These are phyloP conservation scores for Campoletis raptor DNA, from an alignment of 2,888 invertebrate genomes.

Conservation along the genomic window DNA sequence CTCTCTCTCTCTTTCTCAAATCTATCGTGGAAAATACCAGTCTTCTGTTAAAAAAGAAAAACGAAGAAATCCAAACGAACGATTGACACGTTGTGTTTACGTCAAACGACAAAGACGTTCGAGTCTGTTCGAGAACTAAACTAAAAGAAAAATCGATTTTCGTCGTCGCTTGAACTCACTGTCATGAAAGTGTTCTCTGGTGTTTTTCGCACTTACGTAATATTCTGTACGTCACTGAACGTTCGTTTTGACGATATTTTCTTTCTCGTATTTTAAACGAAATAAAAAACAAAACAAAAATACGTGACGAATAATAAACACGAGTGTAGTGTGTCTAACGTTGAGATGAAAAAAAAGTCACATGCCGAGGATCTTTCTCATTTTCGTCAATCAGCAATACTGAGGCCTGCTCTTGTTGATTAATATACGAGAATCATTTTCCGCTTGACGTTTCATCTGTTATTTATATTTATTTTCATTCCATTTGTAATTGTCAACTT, in stretches of 20 bases:
- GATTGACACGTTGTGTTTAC: constrained; percentile 43
- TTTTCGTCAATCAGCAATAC: constrained; percentile 36
- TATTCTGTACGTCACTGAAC: constrained; percentile 15
- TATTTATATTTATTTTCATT: constrained; percentile 3
- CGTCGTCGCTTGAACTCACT: constrained; percentile 46
- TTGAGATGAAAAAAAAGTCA: constrained; percentile 9
- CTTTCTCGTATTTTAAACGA: not conserved
- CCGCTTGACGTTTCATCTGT: not conserved
- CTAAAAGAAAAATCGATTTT: constrained; percentile 32
- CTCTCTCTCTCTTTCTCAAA: constrained; percentile 14
- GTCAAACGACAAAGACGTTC: constrained; percentile 14
- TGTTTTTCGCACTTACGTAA: constrained; percentile 63
- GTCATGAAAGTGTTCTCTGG: constrained; percentile 55
- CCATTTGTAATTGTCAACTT: not conserved
- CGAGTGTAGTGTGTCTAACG: not conserved
- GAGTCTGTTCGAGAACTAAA: not conserved
- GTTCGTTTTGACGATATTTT: constrained; percentile 8
- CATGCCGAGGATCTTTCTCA: constrained; percentile 15
- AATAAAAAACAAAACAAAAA: not conserved
- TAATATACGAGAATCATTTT: not conserved
- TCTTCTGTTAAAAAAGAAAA: constrained; percentile 12
- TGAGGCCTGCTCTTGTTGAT: not conserved
- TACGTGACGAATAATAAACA: not conserved
- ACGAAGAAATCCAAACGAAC: constrained; percentile 25
- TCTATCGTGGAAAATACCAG: constrained; percentile 34